Percentiles rank a stretch among this genome's conserved stretches.
Evolutionary conservation across 1,140 invertebrate genomes (phyloP).

Genomic region (Platorchestia sp.): DNA sequence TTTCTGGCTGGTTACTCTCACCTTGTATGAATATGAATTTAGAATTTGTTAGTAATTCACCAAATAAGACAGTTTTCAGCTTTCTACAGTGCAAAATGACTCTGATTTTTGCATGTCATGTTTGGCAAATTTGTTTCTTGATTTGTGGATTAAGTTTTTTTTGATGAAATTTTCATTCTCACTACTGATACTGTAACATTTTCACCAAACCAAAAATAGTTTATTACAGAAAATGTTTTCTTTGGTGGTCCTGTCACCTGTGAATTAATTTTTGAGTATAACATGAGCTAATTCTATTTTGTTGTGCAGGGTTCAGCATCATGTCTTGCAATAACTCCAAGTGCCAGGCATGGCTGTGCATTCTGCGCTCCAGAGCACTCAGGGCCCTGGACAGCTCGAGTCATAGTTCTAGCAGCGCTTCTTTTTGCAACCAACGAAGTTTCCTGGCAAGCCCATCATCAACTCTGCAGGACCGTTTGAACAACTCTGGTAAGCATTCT

Average conservation of each 20-base stretch:
- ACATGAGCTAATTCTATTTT: background rate
- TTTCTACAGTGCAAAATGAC: too few relatives aligned
- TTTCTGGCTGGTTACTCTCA: too few relatives aligned
- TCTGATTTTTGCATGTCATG: too few relatives aligned
- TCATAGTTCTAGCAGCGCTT: background rate
- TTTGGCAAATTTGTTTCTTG: background rate
- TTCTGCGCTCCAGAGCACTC: background rate
- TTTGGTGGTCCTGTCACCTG: background rate
- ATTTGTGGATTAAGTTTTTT: background rate
- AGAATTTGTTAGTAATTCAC: too few relatives aligned
- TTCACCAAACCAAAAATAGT: background rate
- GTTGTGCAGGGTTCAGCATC: background rate
- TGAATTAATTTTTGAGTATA: background rate
- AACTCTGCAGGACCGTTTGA: background rate
- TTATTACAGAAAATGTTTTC: background rate
- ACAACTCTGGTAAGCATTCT: background rate
- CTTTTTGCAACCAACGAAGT: background rate
- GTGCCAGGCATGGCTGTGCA: background rate
- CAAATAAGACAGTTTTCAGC: too few relatives aligned
- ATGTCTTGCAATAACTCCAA: background rate
- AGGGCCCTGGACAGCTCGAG: background rate
- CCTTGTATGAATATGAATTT: too few relatives aligned
- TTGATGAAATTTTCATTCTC: background rate
- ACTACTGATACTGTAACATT: background rate
- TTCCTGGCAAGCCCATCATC: background rate